phyloP scores from a whole-genome alignment of 2,888 invertebrate genomes.

The Adela reaumurella region DNA sequence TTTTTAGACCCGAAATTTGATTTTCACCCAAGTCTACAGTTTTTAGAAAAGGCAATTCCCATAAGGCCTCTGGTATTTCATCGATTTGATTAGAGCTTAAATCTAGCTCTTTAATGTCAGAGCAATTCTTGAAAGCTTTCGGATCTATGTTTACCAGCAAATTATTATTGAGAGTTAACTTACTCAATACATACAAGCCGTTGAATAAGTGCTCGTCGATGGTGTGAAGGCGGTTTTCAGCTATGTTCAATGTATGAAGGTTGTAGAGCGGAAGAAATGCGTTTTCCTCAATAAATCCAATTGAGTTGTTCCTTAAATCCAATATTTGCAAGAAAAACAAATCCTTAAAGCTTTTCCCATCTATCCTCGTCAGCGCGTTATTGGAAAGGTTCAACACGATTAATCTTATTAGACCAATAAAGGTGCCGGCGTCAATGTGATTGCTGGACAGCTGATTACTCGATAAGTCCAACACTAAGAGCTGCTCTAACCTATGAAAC shows the following conservation, averaged over 20 bases:
- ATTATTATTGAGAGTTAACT: conserved; percentile 83
- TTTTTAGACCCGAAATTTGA: conserved; percentile 76
- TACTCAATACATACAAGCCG: conserved; percentile 78
- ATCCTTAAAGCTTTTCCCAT: conserved; percentile 81
- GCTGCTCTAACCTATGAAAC: conserved; percentile 80
- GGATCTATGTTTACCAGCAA: conserved; percentile 71
- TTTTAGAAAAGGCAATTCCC: conserved; percentile 77
- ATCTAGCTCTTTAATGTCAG: conserved; percentile 83
- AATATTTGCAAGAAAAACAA: conserved; percentile 83
- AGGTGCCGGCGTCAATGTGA: conserved; percentile 81
- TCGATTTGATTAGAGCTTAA: conserved; percentile 81
- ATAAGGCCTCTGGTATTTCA: conserved; percentile 77
- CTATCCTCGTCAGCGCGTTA: conserved; percentile 80
- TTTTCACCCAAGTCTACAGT: conserved; percentile 91
- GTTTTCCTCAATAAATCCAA: conserved; percentile 81
- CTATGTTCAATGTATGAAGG: conserved; percentile 83
- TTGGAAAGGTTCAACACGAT: conserved; percentile 83
- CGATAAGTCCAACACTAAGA: conserved; percentile 81
- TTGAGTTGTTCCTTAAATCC: conserved; percentile 82
- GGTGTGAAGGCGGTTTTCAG: conserved; percentile 81
- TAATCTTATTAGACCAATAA: conserved; percentile 79
- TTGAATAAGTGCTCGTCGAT: conserved; percentile 79
- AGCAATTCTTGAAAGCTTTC: conserved; percentile 83
- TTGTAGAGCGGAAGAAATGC: conserved; percentile 86
- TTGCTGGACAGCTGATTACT: conserved; percentile 83